These are phyloP conservation scores for Eurypyga helias DNA, from an alignment of 2,113 vertebrate species.

Conservation along the genomic window DNA sequence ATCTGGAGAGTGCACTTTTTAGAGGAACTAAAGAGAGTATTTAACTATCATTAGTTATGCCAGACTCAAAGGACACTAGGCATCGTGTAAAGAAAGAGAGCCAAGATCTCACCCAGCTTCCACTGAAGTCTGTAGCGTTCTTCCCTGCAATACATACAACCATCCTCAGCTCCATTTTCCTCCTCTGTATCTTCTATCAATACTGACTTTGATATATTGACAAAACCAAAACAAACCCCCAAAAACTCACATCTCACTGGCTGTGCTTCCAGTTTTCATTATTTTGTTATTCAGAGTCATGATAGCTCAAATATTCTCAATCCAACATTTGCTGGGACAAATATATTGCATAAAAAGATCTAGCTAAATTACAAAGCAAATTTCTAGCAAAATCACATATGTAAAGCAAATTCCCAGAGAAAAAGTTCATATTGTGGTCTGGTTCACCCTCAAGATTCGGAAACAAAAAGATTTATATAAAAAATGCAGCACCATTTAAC, in stretches of 20 bases:
- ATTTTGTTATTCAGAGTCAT: background rate
- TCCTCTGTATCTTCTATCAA: background rate
- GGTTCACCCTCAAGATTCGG: background rate
- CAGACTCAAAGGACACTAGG: background rate
- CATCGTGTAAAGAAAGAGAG: background rate
- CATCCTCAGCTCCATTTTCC: background rate
- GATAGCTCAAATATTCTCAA: background rate
- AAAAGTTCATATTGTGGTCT: background rate
- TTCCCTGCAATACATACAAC: background rate
- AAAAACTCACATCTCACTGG: background rate
- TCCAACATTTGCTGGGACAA: background rate
- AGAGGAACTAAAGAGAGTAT: background rate
- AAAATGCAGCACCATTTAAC: background rate
- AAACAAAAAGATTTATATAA: background rate
- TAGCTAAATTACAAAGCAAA: background rate
- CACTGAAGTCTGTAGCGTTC: background rate
- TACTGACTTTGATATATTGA: background rate
- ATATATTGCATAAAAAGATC: background rate
- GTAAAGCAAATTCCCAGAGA: background rate
- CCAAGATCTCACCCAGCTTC: background rate
- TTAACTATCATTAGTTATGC: background rate
- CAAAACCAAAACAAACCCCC: background rate
- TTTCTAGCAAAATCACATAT: background rate
- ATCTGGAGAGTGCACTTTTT: background rate
- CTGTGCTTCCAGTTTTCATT: background rate